Evolutionary conservation across 2,888 invertebrate species (phyloP), one percentile per base, ranked within the genome.

Genomic region (Xestia rhomboidea): DNA sequence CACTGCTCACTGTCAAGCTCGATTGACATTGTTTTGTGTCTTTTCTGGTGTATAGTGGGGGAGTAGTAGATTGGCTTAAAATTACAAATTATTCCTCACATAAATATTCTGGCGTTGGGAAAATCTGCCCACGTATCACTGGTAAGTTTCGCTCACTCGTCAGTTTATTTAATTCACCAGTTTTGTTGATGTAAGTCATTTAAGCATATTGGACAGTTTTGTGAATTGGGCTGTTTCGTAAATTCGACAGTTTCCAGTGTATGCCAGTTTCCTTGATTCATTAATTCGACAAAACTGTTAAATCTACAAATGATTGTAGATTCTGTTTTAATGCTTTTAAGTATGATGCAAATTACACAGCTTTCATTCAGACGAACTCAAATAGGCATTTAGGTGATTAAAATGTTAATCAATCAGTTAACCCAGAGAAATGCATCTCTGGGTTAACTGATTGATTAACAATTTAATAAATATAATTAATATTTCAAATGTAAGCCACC

Each of bases 21-120:
- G 88, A 93, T 92, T 93, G 93, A 92, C 92, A 93, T 91, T 93
- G 92, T 92, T 93, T 88, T 84, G 89, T 89, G 79, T 85, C 81
- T 83, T 77, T 77, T 70, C 76, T 69, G 54, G 30, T 21, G n/a
- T 84, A 67, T 73, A 81, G 79, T 81, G 8, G 8, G 18, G 18
- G 0, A 21, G 57, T 0, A 0, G 60, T 51, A 46, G 11, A 79
- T 73, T 87, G 87, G 80, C 77, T 18, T 15, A 49, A 4, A 10
- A 51, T n/a, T 10, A 51, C 24, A n/a, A 24, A 10, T 46, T 46
- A 24, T 51, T 51, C 3, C 10, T 24, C 51, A 24, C 51, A 51
- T 24, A 24, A 51, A 49, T 10, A 51, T 24, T 51, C 24, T 24
- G 24, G 21, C 49, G 24, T 24, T 21, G 24, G 24, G 10, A 51